A percentile compares a stretch with the other conserved stretches of the same genome.
Conservation (phyloP, 2,113 vertebrate species). For the Noturus placidus region DNA sequence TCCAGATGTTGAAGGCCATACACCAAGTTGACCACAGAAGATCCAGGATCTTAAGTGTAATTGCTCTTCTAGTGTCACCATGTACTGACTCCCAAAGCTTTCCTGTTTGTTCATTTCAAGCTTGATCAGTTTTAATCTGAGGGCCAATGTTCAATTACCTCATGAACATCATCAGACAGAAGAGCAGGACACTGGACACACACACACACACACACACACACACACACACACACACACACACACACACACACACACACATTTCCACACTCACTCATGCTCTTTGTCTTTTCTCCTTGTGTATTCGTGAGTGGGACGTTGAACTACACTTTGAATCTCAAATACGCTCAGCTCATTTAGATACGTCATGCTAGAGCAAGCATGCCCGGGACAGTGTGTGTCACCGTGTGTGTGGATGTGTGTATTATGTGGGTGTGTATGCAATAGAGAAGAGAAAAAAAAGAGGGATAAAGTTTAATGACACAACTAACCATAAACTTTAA, state of each 20-base stretch:
- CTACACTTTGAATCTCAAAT: constrained; percentile 43
- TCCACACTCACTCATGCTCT: background rate
- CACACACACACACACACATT: background rate
- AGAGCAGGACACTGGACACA: background rate
- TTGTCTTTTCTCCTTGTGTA: constrained; percentile 15
- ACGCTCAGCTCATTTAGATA: constrained; percentile 28
- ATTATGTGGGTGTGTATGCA: background rate
- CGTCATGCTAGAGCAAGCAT: constrained; percentile 19
- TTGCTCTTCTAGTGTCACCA: background rate
- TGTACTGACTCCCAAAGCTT: background rate
- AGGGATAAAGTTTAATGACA: background rate
- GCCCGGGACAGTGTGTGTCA: background rate
- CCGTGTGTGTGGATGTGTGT: background rate
- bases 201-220: background rate
- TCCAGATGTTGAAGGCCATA: background rate
- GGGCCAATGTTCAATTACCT: constrained; percentile 31
- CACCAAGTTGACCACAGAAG: background rate
- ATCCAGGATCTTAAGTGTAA: background rate
- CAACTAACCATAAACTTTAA: constrained; percentile 13
- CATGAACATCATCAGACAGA: constrained; percentile 23
- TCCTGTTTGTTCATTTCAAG: constrained; percentile 39
- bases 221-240: constrained; percentile 24
- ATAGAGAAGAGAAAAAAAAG: background rate
- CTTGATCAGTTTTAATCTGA: constrained; percentile 36
- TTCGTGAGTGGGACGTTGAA: constrained; percentile 13